Conservation (phyloP, 2,888 invertebrate species). For the Phaedon cochleariae region DNA sequence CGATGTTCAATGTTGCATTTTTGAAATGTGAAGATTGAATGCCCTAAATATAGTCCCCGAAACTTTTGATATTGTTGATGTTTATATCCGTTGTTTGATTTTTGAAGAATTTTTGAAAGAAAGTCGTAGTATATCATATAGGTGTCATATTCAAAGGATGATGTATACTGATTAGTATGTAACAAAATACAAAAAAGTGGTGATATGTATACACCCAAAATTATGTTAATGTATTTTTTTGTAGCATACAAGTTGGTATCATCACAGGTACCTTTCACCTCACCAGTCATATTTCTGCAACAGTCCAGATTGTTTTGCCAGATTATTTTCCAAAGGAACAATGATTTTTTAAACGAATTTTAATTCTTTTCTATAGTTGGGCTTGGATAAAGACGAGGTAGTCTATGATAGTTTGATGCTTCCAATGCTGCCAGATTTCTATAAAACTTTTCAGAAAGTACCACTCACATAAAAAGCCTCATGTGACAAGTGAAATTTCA, state of each 20-base stretch:
- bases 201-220: too few relatives aligned
- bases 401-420: constrained; percentile 54
- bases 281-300: constrained; percentile 42
- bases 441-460: constrained; percentile 12
- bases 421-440: constrained; percentile 36
- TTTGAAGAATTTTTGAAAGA: constrained; percentile 31
- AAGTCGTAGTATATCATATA: constrained; percentile 28
- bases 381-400: constrained; percentile 94
- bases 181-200: background rate
- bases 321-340: constrained; percentile 36
- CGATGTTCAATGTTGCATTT: constrained; percentile 50
- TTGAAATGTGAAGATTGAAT: constrained; percentile 45
- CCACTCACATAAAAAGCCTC: background rate
- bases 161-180: constrained; percentile 7
- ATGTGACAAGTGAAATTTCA: too few relatives aligned
- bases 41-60: constrained; percentile 38
- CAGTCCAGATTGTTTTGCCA: constrained; percentile 40
- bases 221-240: too few relatives aligned
- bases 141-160: constrained; percentile 10
- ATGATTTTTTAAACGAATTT: constrained; percentile 42
- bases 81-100: constrained; percentile 31
- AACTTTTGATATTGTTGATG: constrained; percentile 15
- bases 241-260: constrained; percentile 34
- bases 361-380: constrained; percentile 72
- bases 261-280: constrained; percentile 30